phyloP scores from a whole-genome alignment of 2,113 vertebrate genomes.

The Syrrhaptes paradoxus region DNA sequence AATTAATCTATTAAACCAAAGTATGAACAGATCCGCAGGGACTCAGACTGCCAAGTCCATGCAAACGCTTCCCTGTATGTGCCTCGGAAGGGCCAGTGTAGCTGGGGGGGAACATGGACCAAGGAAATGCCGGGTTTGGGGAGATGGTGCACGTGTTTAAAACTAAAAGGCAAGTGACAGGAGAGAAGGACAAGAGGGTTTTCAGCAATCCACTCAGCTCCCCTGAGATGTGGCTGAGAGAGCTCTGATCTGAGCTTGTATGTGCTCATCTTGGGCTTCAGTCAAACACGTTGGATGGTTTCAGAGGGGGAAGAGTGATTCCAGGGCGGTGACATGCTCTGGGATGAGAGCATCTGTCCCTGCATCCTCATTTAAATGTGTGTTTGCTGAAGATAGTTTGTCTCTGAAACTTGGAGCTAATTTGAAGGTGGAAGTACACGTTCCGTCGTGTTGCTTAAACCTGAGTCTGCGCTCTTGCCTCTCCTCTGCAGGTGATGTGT shows the following conservation, averaged over 20 bases:
- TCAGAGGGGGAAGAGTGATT: neutral
- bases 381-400: neutral
- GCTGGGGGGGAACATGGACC: neutral
- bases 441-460: neutral
- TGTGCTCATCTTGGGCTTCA: neutral
- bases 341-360: neutral
- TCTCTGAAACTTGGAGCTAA: neutral
- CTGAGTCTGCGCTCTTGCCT: fast-evolving
- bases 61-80: neutral
- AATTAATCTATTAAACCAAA: neutral
- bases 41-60: neutral
- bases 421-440: neutral
- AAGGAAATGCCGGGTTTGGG: neutral
- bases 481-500: neutral
- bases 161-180: neutral
- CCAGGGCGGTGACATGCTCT: neutral
- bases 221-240: neutral
- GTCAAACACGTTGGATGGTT: neutral
- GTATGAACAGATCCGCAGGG: neutral
- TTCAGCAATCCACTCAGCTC: neutral
- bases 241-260: neutral
- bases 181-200: neutral
- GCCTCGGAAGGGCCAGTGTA: neutral
- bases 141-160: neutral
- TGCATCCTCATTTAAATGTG: neutral